phyloP scores from a whole-genome alignment of 2,797 vertebrate genomes.

The Carapus acus region DNA sequence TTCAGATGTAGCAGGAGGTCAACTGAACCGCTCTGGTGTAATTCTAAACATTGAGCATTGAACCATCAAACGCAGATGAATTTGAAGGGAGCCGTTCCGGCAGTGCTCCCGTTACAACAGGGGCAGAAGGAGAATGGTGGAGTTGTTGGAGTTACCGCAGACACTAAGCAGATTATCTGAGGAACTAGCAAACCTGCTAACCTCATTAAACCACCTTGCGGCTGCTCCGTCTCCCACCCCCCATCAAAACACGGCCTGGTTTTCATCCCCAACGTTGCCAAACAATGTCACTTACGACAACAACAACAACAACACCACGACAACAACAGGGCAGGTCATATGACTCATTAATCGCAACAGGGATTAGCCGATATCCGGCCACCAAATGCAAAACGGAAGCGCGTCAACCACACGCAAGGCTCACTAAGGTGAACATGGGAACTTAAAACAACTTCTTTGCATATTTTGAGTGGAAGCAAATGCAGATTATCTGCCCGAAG shows the following conservation, averaged over 20 bases:
- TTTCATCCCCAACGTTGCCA: conserved; percentile 32
- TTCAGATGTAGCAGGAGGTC: too few species aligned
- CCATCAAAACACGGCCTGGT: conserved; percentile 52
- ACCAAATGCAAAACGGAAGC: neutral
- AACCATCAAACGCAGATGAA: neutral
- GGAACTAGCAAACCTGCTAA: conserved; percentile 61
- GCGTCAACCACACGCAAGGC: too few species aligned
- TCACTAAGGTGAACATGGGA: neutral
- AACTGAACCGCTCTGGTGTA: too few species aligned
- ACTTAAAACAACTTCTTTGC: too few species aligned
- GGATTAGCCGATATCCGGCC: neutral
- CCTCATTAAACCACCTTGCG: conserved; percentile 50
- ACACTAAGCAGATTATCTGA: conserved; percentile 69
- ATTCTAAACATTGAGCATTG: too few species aligned
- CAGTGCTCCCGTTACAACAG: conserved; percentile 38
- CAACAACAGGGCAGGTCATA: conserved; percentile 1
- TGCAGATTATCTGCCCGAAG: too few species aligned
- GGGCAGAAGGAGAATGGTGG: conserved; percentile 49
- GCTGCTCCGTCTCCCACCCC: conserved; percentile 14
- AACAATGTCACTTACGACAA: too few species aligned
- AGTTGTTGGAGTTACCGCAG: conserved; percentile 35
- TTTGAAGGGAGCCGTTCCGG: conserved; percentile 13
- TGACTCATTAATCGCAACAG: neutral
- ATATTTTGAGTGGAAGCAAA: too few species aligned
- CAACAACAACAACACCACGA: too few species aligned